Percentiles rank a stretch among this genome's conserved stretches.
Evolutionary conservation across 1,140 invertebrate species (phyloP).

Genomic region (Centruroides vittatus): DNA sequence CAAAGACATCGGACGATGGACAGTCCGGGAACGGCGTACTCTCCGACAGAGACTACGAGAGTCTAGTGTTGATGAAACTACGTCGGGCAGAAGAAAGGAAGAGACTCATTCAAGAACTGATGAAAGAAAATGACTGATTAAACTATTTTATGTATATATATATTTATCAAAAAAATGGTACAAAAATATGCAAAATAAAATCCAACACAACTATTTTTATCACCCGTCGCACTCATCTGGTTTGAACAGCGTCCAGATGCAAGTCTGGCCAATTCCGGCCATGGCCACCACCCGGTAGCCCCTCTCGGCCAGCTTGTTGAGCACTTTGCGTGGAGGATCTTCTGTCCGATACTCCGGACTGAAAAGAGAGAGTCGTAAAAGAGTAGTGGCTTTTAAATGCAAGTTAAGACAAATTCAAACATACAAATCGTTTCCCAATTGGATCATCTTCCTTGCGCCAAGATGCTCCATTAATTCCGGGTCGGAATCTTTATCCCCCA

Average conservation of each 20-base stretch:
- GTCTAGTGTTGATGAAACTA: constrained; percentile 55
- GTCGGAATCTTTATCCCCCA: constrained; percentile 17
- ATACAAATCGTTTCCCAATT: constrained; percentile 33
- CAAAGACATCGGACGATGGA: not conserved
- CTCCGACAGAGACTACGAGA: constrained; percentile 58
- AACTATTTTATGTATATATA: not conserved
- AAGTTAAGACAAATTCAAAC: constrained; percentile 3
- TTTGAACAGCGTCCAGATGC: constrained; percentile 32
- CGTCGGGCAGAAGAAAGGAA: constrained; percentile 68
- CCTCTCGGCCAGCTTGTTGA: constrained; percentile 29
- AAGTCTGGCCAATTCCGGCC: constrained; percentile 34
- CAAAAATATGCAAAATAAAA: too few species aligned
- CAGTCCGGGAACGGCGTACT: constrained; percentile 19
- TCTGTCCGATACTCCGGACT: constrained; percentile 28
- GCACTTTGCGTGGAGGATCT: constrained; percentile 27
- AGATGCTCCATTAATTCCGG: constrained; percentile 22
- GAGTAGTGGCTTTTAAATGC: not conserved
- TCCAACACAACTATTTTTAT: too few species aligned
- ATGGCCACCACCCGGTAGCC: constrained; percentile 29
- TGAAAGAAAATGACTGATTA: constrained; percentile 40
- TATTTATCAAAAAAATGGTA: too few species aligned
- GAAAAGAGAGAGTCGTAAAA: constrained; percentile 11
- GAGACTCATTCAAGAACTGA: constrained; percentile 55
- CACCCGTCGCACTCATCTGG: not conserved
- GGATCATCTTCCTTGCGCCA: constrained; percentile 24